These are phyloP conservation scores for Acanthopleura granulata DNA, from an alignment of 2,888 invertebrate genomes.

Conservation along the genomic window DNA sequence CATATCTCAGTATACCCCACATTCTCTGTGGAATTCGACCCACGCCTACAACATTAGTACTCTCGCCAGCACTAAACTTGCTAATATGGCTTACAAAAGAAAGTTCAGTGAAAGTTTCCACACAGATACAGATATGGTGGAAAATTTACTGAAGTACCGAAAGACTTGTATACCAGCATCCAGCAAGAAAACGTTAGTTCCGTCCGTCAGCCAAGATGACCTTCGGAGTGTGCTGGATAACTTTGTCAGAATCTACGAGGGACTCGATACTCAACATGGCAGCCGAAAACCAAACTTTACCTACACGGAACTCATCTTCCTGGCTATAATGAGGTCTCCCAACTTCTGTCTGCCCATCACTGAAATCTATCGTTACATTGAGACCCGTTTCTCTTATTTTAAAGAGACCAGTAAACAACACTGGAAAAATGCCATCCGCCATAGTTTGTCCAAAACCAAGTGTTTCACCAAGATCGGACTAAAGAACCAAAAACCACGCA, in stretches of 20 bases:
- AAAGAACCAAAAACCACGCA: constrained; percentile 20
- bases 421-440: constrained; percentile 54
- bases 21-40: too few relatives aligned
- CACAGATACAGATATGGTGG: neutral
- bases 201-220: neutral
- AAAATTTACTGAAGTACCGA: neutral
- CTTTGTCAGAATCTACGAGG: constrained; percentile 4
- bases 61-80: too few relatives aligned
- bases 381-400: constrained; percentile 44
- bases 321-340: constrained; percentile 20
- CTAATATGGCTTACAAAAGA: neutral
- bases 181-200: neutral
- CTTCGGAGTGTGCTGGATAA: neutral
- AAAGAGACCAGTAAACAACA: constrained; percentile 42
- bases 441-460: constrained; percentile 52
- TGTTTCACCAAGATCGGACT: constrained; percentile 52
- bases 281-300: constrained; percentile 15
- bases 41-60: too few relatives aligned
- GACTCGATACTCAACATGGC: neutral
- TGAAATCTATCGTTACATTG: constrained; percentile 39
- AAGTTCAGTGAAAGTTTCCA: neutral
- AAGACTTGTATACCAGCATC: neutral
- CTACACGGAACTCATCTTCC: constrained; percentile 17
- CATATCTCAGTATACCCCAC: too few relatives aligned
- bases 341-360: constrained; percentile 21